Evolutionary conservation across 2,113 vertebrate genomes (phyloP), one percentile per base, ranked within the genome.

Genomic region (Corythaeola cristata): DNA sequence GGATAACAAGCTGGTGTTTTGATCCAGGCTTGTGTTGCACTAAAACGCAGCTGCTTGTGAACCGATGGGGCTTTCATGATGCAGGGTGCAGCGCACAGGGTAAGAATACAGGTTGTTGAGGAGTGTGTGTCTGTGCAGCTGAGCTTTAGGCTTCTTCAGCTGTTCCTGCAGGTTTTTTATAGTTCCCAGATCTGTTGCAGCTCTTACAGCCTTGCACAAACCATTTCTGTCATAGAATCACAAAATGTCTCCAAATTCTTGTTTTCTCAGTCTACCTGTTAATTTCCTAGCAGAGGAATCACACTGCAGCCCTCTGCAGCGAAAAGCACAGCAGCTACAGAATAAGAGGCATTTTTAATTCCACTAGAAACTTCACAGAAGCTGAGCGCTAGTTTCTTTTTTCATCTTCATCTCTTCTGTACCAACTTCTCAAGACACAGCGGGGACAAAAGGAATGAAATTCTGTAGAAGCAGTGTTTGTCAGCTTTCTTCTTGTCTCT

Each of bases 401-500:
- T 92, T 76, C 83, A 85, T 88, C 77, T 88, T 80, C 37, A 14
- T 89, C 78, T 76, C 47, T 89, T 82, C 77, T 69, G 8, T 77
- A 85, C 59, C 55, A 92, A 87, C 87, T 77, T 83, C 87, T 94
- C 50, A 66, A 85, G 81, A 63, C 87, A 39, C 80, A 92, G 67
- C 84, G 83, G 89, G 84, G 87, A 96, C 94, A 85, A 96, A 93
- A 95, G 69, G 66, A 88, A 74, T 58, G 37, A 77, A 87, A 83
- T 89, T 62, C 58, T 87, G 28, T 47, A 15, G 74, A 58, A 74
- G 16, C 82, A 88, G 79, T 90, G 90, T 96, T 96, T 96, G 83
- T 96, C 90, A 94, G 68, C 88, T 95, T 97, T 35, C 64, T 92
- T 89, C 89, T 93, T 91, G 73, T 87, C 69, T 93, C 69, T 92